Conservation (phyloP, 2,113 vertebrate genomes). For the Mus musculus region GRCm39 chr17:81126501-81127000, state of each 20-base stretch:
- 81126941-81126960: no score
- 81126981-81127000: not conserved
- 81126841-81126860: no score
- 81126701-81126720: not conserved
- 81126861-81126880: no score
- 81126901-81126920: no score
- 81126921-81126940: no score
- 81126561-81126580: not conserved
- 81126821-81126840: no score
- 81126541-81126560: slow-evolving; percentile 5
- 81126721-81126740: not conserved
- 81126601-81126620: not conserved
- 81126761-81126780: not conserved
- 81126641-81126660: not conserved
- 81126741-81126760: not conserved
- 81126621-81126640: not conserved
- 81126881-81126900: no score
- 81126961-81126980: not conserved
- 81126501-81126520: not conserved
- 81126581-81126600: not conserved
- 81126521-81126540: slow-evolving; percentile 32
- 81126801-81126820: no score
- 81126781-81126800: not conserved
- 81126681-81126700: no score
- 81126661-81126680: not conserved